Evolutionary conservation across 1,140 invertebrate species (phyloP).

Genomic region (Pachypeltis micranthus): DNA sequence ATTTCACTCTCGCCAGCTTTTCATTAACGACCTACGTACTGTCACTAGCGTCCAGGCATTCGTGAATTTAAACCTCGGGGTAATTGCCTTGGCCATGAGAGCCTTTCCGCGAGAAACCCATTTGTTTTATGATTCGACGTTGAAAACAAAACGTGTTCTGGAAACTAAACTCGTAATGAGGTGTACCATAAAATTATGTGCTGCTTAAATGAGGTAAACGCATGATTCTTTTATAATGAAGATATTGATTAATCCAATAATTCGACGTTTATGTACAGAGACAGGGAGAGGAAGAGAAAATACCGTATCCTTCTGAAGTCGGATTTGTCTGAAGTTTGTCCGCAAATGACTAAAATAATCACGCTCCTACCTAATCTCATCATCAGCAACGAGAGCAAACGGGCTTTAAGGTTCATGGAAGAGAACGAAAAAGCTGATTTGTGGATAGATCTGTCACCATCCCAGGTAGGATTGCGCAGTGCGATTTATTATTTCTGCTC

Average conservation of each 20-base stretch:
- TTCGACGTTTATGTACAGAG: conserved; percentile 38
- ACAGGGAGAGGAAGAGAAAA: conserved; percentile 47
- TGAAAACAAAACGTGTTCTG: too few relatives aligned
- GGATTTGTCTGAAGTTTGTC: conserved; percentile 49
- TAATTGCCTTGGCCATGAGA: too few relatives aligned
- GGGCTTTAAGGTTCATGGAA: conserved; percentile 66
- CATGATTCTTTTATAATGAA: too few relatives aligned
- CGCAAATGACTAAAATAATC: conserved; percentile 68
- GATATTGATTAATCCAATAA: too few relatives aligned
- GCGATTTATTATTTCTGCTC: not conserved
- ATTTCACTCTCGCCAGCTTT: too few relatives aligned
- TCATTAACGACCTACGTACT: too few relatives aligned
- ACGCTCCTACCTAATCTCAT: conserved; percentile 75
- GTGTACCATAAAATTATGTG: not conserved
- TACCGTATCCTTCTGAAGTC: conserved; percentile 48
- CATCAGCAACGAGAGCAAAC: conserved; percentile 59
- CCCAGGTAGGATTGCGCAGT: conserved; percentile 43
- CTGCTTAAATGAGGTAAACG: too few relatives aligned
- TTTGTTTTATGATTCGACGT: too few relatives aligned
- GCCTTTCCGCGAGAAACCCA: too few relatives aligned
- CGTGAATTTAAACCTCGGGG: too few relatives aligned
- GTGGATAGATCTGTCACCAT: conserved; percentile 62
- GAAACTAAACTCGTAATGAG: too few relatives aligned
- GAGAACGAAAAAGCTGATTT: conserved; percentile 71
- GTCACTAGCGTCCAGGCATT: too few relatives aligned